A percentile compares a stretch with the other conserved stretches of the same genome.
These are phyloP conservation scores for Tamias sibiricus DNA, from an alignment of 2,113 vertebrate genomes.

Conservation along the genomic window DNA sequence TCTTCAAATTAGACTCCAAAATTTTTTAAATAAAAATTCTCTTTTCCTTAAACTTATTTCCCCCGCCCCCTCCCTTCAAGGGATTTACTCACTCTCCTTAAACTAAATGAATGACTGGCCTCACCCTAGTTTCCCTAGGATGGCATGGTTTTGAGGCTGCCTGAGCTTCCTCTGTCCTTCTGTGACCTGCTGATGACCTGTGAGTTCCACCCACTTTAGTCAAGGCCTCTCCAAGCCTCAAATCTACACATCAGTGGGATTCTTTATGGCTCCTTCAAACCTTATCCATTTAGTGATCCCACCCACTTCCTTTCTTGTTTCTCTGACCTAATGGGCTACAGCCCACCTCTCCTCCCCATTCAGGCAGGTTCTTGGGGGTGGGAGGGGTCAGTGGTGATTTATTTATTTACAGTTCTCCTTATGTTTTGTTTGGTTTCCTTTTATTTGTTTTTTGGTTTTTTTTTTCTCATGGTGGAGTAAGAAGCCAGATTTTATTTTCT, in stretches of 20 bases:
- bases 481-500: neutral
- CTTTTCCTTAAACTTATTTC: neutral
- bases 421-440: conserved; percentile 23
- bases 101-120: neutral
- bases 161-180: neutral
- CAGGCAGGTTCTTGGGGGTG: neutral
- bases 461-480: neutral
- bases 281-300: neutral
- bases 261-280: neutral
- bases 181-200: conserved; percentile 59
- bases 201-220: neutral
- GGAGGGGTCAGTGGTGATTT: neutral
- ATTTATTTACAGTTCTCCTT: neutral
- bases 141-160: neutral
- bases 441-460: conserved; percentile 14
- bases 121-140: neutral
- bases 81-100: neutral
- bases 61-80: neutral
- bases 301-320: conserved; percentile 38
- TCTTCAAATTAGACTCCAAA: conserved; percentile 15
- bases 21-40: neutral
- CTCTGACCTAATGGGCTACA: neutral
- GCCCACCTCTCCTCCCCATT: neutral
- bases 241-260: neutral
- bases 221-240: neutral